A percentile compares a stretch with the other conserved stretches of the same genome.
These are phyloP conservation scores for Schlechtendalia chinensis DNA, from an alignment of 1,140 invertebrate species.

Conservation along the genomic window DNA sequence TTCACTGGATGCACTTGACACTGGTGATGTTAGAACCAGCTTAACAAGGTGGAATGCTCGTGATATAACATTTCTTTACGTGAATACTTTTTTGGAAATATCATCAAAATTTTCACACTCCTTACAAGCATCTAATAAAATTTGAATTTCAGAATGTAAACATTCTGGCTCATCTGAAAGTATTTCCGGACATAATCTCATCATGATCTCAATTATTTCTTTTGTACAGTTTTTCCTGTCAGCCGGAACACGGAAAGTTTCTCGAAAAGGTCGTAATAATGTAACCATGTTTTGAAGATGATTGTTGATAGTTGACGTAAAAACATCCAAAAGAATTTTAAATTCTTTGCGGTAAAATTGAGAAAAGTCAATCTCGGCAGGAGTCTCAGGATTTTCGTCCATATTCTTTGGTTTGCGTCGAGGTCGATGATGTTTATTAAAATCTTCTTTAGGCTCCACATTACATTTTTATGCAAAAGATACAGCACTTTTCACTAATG, in stretches of 20 bases:
- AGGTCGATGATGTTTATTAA: conserved; percentile 8
- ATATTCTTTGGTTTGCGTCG: no score
- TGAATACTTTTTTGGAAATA: conserved; percentile 32
- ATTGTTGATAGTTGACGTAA: conserved; percentile 10
- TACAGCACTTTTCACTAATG: conserved; percentile 10
- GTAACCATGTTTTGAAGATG: conserved; percentile 18
- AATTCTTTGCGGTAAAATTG: conserved; percentile 41
- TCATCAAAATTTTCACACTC: conserved; percentile 36
- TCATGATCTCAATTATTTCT: conserved; percentile 2
- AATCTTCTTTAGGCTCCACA: conserved; percentile 18
- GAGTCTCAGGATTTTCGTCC: neutral
- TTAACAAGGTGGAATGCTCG: no score
- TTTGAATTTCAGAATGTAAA: conserved; percentile 23
- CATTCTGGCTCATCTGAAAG: conserved; percentile 26
- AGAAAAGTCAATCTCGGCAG: conserved; percentile 13
- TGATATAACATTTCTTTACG: conserved; percentile 7
- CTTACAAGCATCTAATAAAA: conserved; percentile 32
- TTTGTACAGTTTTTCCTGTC: conserved; percentile 38
- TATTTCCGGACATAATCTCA: conserved; percentile 18
- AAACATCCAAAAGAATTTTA: conserved; percentile 21
- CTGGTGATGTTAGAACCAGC: no score
- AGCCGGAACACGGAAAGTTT: conserved; percentile 3
- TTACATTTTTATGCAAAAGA: conserved; percentile 19
- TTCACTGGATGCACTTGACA: neutral
- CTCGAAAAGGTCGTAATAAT: conserved; percentile 14